A percentile compares a stretch with the other conserved stretches of the same genome.
Conservation (phyloP, 2,797 vertebrate genomes). For the Pangasius djambal region DNA sequence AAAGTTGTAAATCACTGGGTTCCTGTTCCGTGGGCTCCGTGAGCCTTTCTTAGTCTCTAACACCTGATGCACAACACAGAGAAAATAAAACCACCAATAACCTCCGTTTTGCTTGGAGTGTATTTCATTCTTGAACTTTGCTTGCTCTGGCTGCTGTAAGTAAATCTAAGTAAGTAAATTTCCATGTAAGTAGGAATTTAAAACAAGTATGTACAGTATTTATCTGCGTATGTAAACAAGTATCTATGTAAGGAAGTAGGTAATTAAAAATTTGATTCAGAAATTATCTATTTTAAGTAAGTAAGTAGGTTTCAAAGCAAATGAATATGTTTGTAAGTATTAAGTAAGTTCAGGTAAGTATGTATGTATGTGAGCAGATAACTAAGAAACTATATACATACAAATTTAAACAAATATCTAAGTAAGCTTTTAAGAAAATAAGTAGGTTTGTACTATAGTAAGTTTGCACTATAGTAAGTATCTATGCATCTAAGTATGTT, state of each 20-base stretch:
- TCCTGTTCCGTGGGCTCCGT: constrained; percentile 75
- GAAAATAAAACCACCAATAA: not conserved
- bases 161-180: not conserved
- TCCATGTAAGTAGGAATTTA: not conserved
- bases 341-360: not conserved
- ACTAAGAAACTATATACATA: not conserved
- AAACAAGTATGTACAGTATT: not conserved
- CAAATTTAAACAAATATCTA: not conserved
- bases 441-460: not conserved
- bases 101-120: not conserved
- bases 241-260: not conserved
- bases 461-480: not conserved
- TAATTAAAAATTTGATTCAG: not conserved
- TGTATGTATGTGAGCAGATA: not conserved
- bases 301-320: not conserved
- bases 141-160: not conserved
- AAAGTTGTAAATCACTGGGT: constrained; percentile 89
- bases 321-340: not conserved
- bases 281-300: not conserved
- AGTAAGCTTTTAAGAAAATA: not conserved
- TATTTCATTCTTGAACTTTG: not conserved
- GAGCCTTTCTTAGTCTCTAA: constrained; percentile 84
- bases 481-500: not conserved
- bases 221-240: not conserved
- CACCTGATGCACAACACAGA: constrained; percentile 70